Percentiles rank a stretch among this genome's conserved stretches.
phyloP scores from a whole-genome alignment of 2,888 invertebrate species.

The Cantharis flavilabris region DNA sequence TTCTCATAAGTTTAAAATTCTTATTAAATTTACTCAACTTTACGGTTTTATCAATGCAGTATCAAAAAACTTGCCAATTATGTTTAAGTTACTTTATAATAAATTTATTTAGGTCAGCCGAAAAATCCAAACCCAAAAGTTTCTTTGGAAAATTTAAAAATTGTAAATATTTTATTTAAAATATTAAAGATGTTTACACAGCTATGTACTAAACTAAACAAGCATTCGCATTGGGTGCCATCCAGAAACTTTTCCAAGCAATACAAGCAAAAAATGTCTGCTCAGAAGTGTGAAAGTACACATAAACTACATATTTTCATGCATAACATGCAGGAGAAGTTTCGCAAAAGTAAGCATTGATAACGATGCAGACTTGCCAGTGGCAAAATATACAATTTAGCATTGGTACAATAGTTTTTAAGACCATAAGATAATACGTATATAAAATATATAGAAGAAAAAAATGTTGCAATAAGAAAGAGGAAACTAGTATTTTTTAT shows the following conservation, averaged over 20 bases:
- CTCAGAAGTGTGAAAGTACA: not conserved
- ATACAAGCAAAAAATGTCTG: not conserved
- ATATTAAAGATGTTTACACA: not conserved
- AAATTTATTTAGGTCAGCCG: not conserved
- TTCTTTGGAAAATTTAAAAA: not conserved
- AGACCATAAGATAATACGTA: not conserved
- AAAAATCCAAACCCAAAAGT: not conserved
- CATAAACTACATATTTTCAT: not conserved
- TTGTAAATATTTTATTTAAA: too few species aligned
- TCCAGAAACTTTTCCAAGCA: not conserved
- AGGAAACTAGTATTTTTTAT: too few species aligned
- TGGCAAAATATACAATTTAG: not conserved
- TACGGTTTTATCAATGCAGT: not conserved
- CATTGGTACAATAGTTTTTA: not conserved
- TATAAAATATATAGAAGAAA: too few species aligned
- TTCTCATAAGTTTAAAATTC: not conserved
- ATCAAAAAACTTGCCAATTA: not conserved
- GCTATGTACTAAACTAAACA: not conserved
- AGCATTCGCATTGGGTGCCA: not conserved
- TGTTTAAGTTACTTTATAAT: not conserved
- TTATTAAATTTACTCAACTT: not conserved
- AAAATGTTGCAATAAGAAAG: too few species aligned
- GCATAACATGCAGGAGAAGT: not conserved
- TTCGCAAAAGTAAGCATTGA: not conserved
- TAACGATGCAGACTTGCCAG: not conserved